These are phyloP conservation scores for Dryomyza anilis DNA, from an alignment of 2,888 invertebrate species.

Conservation along the genomic window DNA sequence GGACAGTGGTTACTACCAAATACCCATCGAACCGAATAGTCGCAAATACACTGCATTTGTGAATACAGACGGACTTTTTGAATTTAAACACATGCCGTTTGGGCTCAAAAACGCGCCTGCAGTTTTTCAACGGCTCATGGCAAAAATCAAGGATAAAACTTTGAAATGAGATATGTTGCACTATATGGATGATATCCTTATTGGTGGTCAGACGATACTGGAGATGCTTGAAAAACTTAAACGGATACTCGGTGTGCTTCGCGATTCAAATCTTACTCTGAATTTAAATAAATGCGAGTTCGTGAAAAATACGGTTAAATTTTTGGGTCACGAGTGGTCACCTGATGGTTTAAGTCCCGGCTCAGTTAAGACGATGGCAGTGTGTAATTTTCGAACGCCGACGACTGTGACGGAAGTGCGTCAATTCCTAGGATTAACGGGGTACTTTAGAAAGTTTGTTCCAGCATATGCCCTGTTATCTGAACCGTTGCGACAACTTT, in stretches of 20 bases:
- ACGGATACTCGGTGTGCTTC: background rate
- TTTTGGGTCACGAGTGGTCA: background rate
- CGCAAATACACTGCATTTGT: background rate
- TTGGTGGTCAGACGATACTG: background rate
- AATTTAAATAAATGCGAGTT: background rate
- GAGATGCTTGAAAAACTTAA: background rate
- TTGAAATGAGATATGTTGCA: background rate
- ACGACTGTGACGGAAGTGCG: background rate
- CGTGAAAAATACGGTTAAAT: background rate
- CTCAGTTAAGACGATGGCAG: background rate
- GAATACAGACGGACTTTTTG: constrained; percentile 1
- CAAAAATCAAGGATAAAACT: background rate
- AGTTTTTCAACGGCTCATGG: background rate
- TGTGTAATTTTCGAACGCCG: background rate
- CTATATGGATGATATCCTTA: background rate
- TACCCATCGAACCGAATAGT: background rate
- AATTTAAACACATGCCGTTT: constrained; percentile 1
- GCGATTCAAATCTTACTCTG: background rate
- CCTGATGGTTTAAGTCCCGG: background rate
- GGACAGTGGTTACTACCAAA: background rate
- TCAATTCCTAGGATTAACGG: background rate
- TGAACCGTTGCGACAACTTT: too few species aligned
- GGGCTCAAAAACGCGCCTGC: constrained; percentile 4
- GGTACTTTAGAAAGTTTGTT: background rate
- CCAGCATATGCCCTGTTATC: too few species aligned